Evolutionary conservation across 64 coral and sea anemone species (phyloP).

Genomic region (Pocillopora damicornis): DNA sequence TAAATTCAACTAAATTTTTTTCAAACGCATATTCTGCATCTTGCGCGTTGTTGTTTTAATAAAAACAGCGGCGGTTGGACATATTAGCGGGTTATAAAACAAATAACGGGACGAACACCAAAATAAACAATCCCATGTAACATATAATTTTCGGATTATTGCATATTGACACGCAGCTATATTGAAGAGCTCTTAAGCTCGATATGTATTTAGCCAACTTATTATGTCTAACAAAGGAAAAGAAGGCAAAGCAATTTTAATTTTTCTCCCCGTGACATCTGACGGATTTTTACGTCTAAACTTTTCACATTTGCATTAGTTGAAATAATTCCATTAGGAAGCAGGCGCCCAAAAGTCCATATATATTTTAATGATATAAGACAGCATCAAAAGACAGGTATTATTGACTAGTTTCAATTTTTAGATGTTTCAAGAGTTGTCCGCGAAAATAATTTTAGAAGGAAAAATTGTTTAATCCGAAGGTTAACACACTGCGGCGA

Average conservation of each 20-base stretch:
- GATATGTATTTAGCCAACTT: not conserved
- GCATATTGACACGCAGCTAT: not conserved
- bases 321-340: too few species aligned
- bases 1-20: not conserved
- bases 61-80: not conserved
- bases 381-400: too few species aligned
- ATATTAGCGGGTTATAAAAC: not conserved
- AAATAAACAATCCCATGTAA: not conserved
- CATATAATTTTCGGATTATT: not conserved
- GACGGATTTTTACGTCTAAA: too few species aligned
- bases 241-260: not conserved
- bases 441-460: too few species aligned
- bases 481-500: too few species aligned
- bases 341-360: too few species aligned
- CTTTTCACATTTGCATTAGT: too few species aligned
- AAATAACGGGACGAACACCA: not conserved
- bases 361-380: too few species aligned
- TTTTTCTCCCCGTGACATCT: not conserved
- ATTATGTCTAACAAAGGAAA: not conserved
- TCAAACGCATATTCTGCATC: not conserved
- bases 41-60: not conserved
- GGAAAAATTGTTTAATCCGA: too few species aligned
- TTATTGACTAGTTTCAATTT: too few species aligned
- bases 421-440: too few species aligned
- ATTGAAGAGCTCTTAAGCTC: not conserved